Evolutionary conservation across 92 coral and sea anemone species (phyloP), one percentile per base, ranked within the genome.

Genomic region (Epizoanthus illoricatus): DNA sequence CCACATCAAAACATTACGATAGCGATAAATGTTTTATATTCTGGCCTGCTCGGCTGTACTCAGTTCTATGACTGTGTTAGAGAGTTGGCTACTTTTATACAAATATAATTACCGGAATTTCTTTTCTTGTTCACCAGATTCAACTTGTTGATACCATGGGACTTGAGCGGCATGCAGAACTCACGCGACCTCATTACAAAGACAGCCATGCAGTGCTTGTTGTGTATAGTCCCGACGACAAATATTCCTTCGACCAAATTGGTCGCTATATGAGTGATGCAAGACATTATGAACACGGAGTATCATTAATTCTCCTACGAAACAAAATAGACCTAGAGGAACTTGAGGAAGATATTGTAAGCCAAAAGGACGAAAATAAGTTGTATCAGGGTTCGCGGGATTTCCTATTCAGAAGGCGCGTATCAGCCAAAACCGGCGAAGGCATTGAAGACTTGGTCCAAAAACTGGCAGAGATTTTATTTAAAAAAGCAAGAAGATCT

Each of bases 111-210:
- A 49, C 13, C 9, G 13, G 13, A 52, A n/a, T 61, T 72, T 55
- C n/a, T 8, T 39, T 36, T 86, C 58, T 61, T 52, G 24, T 52
- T 76, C 57, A 57, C 12, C 87, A 94, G 98, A 58, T 92, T 56
- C 41, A 75, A 9, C 75, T 94, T 66, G 91, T 94, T 89, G 98
- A 94, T 71, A 94, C 97, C 36, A 76, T 75, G 63, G 98, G 94
- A 18, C 76, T 94, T 68, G 98, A 94, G 57, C 42, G 57, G 10
- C 65, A 84, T 80, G 94, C 87, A 1, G 70, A 72, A 21, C 85
- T 92, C 42, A 92, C 98, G 5, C 90, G 90, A 40, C 85, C 97
- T 7, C 88, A 94, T 78, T 92, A 81, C 89, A 47, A 72, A 73
- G 86, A 72, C 52, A 88, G 97, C 84, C 85, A 75, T 17, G 87